Evolutionary conservation across 2,113 vertebrate genomes (phyloP).

Genomic region (Plestiodon gilberti): DNA sequence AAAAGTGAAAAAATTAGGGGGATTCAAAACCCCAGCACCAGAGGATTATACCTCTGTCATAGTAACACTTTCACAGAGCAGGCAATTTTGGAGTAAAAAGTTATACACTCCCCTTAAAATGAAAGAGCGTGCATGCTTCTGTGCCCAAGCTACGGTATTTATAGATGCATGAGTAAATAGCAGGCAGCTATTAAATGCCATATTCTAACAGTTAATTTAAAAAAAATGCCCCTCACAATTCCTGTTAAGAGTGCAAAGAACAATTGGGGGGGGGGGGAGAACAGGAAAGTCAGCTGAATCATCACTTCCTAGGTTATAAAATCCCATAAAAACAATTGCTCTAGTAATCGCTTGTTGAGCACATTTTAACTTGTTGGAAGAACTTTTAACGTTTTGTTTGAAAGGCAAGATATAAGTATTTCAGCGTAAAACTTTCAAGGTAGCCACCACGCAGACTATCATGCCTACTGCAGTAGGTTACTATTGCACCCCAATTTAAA

Average conservation of each 20-base stretch:
- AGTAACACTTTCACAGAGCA: not conserved
- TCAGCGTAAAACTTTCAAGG: not conserved
- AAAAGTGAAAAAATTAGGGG: not conserved
- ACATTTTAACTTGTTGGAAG: not conserved
- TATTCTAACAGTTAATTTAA: not conserved
- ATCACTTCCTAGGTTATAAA: not conserved
- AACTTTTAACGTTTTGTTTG: not conserved
- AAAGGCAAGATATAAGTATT: not conserved
- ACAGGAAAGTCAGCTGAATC: not conserved
- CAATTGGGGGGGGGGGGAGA: not conserved
- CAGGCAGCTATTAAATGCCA: not conserved
- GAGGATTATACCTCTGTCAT: not conserved
- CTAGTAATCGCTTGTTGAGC: not conserved
- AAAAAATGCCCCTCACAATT: not conserved
- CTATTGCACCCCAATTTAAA: not conserved
- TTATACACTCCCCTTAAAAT: not conserved
- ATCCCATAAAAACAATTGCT: not conserved
- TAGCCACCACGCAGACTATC: not conserved
- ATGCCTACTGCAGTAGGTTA: not conserved
- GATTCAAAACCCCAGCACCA: not conserved
- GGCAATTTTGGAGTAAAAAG: not conserved
- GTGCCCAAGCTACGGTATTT: constrained; percentile 7
- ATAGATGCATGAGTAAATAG: not conserved
- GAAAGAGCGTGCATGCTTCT: not conserved
- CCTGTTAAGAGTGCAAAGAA: not conserved